Percentiles rank a stretch among this genome's conserved stretches.
Conservation (phyloP, 2,113 vertebrate genomes). For the Empidonax traillii region DNA sequence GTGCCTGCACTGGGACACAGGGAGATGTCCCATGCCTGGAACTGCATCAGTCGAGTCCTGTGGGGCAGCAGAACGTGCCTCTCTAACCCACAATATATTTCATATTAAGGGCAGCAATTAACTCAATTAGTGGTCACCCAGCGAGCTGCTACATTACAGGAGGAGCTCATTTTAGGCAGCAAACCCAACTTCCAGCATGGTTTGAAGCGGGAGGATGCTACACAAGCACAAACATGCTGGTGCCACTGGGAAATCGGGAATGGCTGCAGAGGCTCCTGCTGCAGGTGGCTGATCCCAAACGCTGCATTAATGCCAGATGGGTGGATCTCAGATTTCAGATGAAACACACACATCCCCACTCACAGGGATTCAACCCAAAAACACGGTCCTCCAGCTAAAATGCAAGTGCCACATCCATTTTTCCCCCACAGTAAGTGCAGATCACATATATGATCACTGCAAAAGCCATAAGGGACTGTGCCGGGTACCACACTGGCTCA, state of each 20-base stretch:
- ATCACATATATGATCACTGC: not conserved
- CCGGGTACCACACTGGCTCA: not conserved
- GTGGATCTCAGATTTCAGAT: not conserved
- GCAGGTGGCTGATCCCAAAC: not conserved
- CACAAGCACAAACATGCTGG: not conserved
- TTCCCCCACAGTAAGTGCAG: not conserved
- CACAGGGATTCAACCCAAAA: not conserved
- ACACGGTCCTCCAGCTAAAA: not conserved
- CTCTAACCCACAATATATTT: not conserved
- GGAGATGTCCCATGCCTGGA: rapidly evolving
- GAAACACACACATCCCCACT: not conserved
- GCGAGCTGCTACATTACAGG: not conserved
- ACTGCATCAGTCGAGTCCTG: rapidly evolving
- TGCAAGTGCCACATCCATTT: not conserved
- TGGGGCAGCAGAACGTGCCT: not conserved
- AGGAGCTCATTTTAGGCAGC: not conserved
- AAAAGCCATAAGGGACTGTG: not conserved
- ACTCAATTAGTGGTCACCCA: not conserved
- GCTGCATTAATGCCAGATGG: not conserved
- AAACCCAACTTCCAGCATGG: not conserved
- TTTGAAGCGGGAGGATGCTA: not conserved
- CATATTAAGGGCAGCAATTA: not conserved
- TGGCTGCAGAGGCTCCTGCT: not conserved
- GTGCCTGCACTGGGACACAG: rapidly evolving
- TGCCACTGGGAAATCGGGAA: not conserved